A percentile compares a stretch with the other conserved stretches of the same genome.
Evolutionary conservation across 2,113 vertebrate species (phyloP).

Genomic region (Pontoporia blainvillei): DNA sequence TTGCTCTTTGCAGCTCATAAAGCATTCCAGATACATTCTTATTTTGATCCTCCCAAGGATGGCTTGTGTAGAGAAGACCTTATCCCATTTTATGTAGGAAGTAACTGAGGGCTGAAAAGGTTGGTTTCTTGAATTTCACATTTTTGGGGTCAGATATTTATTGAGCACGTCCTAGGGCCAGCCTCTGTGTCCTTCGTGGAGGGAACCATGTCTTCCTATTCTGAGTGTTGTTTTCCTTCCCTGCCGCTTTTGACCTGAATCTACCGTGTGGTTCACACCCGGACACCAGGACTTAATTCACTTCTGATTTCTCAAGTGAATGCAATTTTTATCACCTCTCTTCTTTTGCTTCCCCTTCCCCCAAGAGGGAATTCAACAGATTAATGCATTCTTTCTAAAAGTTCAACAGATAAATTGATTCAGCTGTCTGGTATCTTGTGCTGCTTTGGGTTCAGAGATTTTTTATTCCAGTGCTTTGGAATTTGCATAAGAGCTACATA

Average conservation of each 20-base stretch:
- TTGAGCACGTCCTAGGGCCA: background rate
- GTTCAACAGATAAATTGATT: background rate
- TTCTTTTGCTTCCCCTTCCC: background rate
- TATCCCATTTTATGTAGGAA: background rate
- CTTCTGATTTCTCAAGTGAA: background rate
- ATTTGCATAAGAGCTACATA: background rate
- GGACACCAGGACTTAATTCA: background rate
- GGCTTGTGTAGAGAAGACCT: background rate
- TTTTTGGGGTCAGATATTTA: background rate
- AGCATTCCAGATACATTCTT: background rate
- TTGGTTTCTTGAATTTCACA: background rate
- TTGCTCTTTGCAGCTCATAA: conserved; percentile 15
- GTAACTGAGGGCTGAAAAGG: background rate
- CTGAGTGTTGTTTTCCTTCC: background rate
- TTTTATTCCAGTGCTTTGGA: background rate
- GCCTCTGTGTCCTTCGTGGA: background rate
- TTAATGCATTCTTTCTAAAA: background rate
- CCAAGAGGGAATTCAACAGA: background rate
- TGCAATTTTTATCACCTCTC: background rate
- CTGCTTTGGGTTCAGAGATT: background rate
- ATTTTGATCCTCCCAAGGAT: background rate
- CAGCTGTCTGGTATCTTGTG: background rate
- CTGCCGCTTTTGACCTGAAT: background rate
- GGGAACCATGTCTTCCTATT: background rate
- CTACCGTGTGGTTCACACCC: background rate